Percentiles rank a stretch among this genome's conserved stretches.
phyloP scores from a whole-genome alignment of 2,888 invertebrate species.

The Acrobasis consociella region DNA sequence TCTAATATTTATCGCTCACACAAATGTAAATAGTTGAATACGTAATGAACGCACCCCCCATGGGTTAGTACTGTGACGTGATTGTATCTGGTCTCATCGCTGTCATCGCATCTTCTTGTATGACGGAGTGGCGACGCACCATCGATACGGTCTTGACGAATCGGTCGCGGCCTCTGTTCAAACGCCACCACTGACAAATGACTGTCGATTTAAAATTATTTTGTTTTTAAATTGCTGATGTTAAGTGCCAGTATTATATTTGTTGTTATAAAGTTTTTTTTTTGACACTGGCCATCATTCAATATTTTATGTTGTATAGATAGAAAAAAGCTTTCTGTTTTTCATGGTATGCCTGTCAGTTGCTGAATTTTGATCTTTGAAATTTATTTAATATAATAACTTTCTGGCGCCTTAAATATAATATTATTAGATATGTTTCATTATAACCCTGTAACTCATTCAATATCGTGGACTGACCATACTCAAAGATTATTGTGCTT shows the following conservation, averaged over 20 bases:
- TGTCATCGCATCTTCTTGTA: constrained; percentile 60
- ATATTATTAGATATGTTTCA: too few relatives aligned
- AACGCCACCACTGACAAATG: constrained; percentile 50
- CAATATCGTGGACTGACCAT: too few relatives aligned
- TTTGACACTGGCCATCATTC: too few relatives aligned
- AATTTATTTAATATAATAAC: too few relatives aligned
- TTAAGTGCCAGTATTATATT: background rate
- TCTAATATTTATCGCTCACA: constrained; percentile 16
- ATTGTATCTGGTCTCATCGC: constrained; percentile 47
- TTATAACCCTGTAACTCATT: too few relatives aligned
- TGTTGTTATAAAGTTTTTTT: too few relatives aligned
- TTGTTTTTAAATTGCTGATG: constrained; percentile 8
- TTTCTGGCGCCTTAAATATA: too few relatives aligned
- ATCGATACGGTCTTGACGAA: constrained; percentile 64
- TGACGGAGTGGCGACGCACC: constrained; percentile 64
- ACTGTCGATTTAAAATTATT: constrained; percentile 40
- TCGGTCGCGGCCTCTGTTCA: constrained; percentile 49
- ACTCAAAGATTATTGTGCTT: too few relatives aligned
- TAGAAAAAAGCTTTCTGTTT: too few relatives aligned
- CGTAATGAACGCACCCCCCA: constrained; percentile 29
- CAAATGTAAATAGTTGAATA: constrained; percentile 21
- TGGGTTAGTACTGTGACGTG: constrained; percentile 38
- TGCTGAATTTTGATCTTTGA: too few relatives aligned
- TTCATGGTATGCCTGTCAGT: too few relatives aligned
- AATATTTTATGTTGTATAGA: too few relatives aligned